Evolutionary conservation across 2,797 vertebrate genomes (phyloP).

Genomic region (Pantherophis alleghaniensis): DNA sequence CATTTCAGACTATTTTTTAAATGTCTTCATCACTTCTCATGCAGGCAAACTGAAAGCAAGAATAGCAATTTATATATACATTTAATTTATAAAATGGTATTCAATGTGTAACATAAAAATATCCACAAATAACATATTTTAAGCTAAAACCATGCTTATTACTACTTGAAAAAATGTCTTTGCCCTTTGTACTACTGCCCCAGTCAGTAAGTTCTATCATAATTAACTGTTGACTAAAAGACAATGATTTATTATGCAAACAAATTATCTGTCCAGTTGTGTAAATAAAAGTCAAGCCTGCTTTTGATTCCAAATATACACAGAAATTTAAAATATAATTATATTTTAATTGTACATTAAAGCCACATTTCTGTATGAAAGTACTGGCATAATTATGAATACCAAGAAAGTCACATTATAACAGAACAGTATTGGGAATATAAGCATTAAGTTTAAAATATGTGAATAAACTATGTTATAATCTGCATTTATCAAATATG

Average conservation of each 20-base stretch:
- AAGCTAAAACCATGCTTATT: neutral
- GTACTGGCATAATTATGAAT: conserved; percentile 72
- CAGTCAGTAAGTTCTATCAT: neutral
- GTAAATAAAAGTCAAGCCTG: conserved; percentile 1
- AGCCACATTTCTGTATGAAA: conserved; percentile 61
- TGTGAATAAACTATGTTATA: conserved; percentile 47
- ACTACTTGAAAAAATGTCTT: neutral
- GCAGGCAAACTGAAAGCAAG: neutral
- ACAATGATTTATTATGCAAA: neutral
- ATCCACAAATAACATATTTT: neutral
- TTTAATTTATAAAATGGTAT: neutral
- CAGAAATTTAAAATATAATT: conserved; percentile 20
- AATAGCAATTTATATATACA: neutral
- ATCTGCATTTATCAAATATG: conserved; percentile 9
- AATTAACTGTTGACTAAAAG: neutral
- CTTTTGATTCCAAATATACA: conserved; percentile 12
- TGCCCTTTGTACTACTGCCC: neutral
- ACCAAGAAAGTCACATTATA: conserved; percentile 54
- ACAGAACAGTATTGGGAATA: conserved; percentile 28
- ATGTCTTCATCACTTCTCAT: neutral
- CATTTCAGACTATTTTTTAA: neutral
- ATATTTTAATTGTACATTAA: conserved; percentile 17
- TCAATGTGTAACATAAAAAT: neutral
- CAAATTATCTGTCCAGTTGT: neutral
- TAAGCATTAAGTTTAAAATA: conserved; percentile 59